Evolutionary conservation across 1,140 invertebrate species (phyloP), one percentile per base, ranked within the genome.

Genomic region (Dendroctonus valens): DNA sequence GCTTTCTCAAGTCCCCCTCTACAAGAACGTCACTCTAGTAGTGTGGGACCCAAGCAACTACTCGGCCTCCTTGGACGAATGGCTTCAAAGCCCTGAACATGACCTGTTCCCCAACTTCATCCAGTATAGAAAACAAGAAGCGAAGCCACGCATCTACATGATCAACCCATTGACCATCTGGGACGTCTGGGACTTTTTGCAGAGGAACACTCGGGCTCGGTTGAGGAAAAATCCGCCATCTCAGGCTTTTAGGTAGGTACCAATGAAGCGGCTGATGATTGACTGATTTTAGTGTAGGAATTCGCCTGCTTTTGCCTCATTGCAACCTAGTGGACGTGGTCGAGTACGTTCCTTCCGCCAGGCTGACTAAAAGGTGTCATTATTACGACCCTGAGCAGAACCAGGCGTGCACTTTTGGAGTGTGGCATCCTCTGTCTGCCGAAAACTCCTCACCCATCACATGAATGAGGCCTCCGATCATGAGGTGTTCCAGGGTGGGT

Each of bases 41-140:
- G 87, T 87, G 51, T 94, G 91, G 91, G 91, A 94, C 81, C 91
- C 91, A 0, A 87, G 87, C 14, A 90, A 90, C 72, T 93, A 90
- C 74, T 84, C 87, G 9, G 84, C 87, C 0, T 82, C 85, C 3
- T 72, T 92, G 8, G 81, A 86, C 65, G 83, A 92, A 76, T 93
- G 91, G 91, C 85, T 85, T 70, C 70, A 82, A 7, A 81, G 84
- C 57, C 90, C 91, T 0, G 91, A 93, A 75, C 90, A 89, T 75
- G 85, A 90, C 74, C 78, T 93, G 38, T 91, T 93, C 76, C 83
- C 85, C 3, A 85, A 89, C 65, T 93, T 90, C 74, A 86, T 89
- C 72, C 82, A 84, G 72, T 85, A 87, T 61, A 82, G 89, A n/a
- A 79, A 83, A 49, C 78, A 79, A 8, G 78, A 83, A 72, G 85